phyloP scores from a whole-genome alignment of 2,888 invertebrate genomes.

The Periphyllus acericola region DNA sequence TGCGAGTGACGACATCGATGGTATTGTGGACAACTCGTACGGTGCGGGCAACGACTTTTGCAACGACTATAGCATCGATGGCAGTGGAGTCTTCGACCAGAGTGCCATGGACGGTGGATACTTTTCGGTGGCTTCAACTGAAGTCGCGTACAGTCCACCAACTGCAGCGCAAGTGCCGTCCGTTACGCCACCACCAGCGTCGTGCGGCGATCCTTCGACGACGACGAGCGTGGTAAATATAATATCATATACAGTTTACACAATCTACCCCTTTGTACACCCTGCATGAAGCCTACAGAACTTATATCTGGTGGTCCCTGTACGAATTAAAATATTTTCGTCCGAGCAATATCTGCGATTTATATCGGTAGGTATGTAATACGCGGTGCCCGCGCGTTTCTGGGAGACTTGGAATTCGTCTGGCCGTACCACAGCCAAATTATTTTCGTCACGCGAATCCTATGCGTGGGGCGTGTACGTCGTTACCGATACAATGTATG shows the following conservation, averaged over 20 bases:
- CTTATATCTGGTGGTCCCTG: no score
- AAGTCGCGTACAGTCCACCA: constrained; percentile 38
- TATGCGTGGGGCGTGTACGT: no score
- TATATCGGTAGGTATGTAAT: no score
- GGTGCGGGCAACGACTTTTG: constrained; percentile 3
- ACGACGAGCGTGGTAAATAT: constrained; percentile 35
- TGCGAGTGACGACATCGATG: neutral
- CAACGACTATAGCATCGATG: constrained; percentile 8
- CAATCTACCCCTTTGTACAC: neutral
- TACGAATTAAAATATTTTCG: no score
- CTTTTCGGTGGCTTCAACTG: neutral
- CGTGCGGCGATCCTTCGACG: constrained; percentile 40
- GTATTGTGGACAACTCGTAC: constrained; percentile 30
- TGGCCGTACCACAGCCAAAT: no score
- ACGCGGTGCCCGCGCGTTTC: no score
- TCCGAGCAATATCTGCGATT: no score
- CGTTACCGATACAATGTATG: no score
- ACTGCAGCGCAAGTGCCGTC: constrained; percentile 42
- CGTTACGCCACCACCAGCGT: constrained; percentile 17
- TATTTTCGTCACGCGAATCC: no score
- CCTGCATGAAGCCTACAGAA: no score
- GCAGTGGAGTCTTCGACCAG: constrained; percentile 20
- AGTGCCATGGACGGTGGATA: neutral
- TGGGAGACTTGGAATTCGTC: no score
- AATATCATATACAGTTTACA: neutral